These are phyloP conservation scores for Acleris holmiana DNA, from an alignment of 2,888 invertebrate genomes.

Conservation along the genomic window DNA sequence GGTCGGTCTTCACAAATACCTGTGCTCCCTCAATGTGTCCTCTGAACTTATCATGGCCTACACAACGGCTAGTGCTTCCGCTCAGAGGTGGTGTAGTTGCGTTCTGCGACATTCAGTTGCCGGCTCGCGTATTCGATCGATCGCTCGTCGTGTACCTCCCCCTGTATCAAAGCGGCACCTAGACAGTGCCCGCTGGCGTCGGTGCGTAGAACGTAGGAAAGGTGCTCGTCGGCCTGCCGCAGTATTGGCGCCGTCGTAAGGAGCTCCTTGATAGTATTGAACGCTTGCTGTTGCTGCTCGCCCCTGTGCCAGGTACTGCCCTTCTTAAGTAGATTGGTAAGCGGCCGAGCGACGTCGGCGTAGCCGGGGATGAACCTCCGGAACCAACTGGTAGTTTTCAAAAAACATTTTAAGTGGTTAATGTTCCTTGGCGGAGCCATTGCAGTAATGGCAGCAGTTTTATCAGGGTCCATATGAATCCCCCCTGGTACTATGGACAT, in stretches of 20 bases:
- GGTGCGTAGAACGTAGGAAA: neutral
- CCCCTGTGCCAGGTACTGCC: too few relatives aligned
- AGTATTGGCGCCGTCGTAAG: neutral
- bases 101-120: neutral
- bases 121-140: neutral
- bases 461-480: slow-evolving; percentile 43
- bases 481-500: too few relatives aligned
- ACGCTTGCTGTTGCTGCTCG: too few relatives aligned
- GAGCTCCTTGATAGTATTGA: too few relatives aligned
- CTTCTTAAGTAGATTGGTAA: too few relatives aligned
- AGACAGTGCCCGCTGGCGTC: neutral
- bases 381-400: too few relatives aligned
- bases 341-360: too few relatives aligned
- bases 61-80: too few relatives aligned
- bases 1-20: neutral
- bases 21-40: neutral
- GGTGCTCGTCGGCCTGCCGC: neutral
- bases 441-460: slow-evolving; percentile 44
- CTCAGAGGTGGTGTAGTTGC: too few relatives aligned
- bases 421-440: slow-evolving; percentile 42
- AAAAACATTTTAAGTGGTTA: too few relatives aligned
- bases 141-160: neutral
- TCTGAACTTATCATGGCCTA: neutral
- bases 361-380: too few relatives aligned
- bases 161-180: neutral